Evolutionary conservation across 53 echinoderm and acorn worm genomes (phyloP), one percentile per base, ranked within the genome.

Genomic region (Echinarachnius parma): DNA sequence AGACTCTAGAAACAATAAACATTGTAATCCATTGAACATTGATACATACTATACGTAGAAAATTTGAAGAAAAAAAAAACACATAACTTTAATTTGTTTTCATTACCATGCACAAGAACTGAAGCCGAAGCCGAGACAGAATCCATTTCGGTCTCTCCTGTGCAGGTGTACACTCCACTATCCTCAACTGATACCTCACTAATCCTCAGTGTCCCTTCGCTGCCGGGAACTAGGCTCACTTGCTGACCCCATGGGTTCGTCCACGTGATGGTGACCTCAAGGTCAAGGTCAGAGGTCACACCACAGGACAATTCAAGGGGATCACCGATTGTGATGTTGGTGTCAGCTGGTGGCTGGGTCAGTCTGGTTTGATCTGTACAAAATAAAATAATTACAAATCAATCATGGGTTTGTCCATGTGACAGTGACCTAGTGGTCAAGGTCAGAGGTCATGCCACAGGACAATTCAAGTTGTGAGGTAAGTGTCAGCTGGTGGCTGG

Each of bases 61-160:
- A n/a, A n/a, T n/a, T n/a, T n/a, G n/a, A n/a, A n/a, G n/a, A n/a
- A n/a, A n/a, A n/a, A n/a, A n/a, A n/a, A n/a, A n/a, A n/a, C n/a
- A n/a, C n/a, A n/a, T n/a, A n/a, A n/a, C n/a, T n/a, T n/a, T n/a
- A n/a, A n/a, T n/a, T n/a, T n/a, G n/a, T n/a, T n/a, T n/a, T n/a
- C n/a, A n/a, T n/a, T 72, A 81, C 81, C 81, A 46, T 55, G 28
- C 2, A 82, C 82, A 23, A 31, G 25, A 56, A 82, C 59, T 9
- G 32, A 65, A 13, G 76, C 58, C 36, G 64, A 44, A 2, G 62
- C 65, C 23, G 66, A 34, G 2, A 34, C 76, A 46, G 55, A 46
- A 27, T 82, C 82, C 21, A 75, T 33, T 31, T 32, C 58, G 22
- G 82, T 76, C 4, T 33, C 32, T 18, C 65, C 82, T 10, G 47